Evolutionary conservation across 2,888 invertebrate species (phyloP).

Genomic region (Andrena haemorrhoa): DNA sequence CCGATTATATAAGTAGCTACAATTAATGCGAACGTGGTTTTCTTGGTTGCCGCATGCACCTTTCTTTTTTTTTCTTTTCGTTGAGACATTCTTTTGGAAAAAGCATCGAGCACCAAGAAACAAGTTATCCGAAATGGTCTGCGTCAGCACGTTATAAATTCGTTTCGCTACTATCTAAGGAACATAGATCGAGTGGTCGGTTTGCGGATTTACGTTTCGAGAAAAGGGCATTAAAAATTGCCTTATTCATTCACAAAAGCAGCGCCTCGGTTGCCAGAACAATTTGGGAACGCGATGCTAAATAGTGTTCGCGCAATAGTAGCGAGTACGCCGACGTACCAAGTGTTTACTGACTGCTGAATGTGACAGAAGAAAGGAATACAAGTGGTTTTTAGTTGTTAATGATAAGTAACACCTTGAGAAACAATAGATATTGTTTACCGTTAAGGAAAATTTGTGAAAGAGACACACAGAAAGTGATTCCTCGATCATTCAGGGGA

Average conservation of each 20-base stretch:
- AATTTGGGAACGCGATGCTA: constrained; percentile 54
- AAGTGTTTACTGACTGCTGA: constrained; percentile 54
- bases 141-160: constrained; percentile 34
- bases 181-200: constrained; percentile 22
- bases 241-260: constrained; percentile 65
- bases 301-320: constrained; percentile 58
- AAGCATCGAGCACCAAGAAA: constrained; percentile 46
- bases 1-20: constrained; percentile 11
- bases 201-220: constrained; percentile 35
- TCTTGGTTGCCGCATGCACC: constrained; percentile 54
- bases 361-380: constrained; percentile 54
- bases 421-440: constrained; percentile 61
- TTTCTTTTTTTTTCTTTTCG: constrained; percentile 28
- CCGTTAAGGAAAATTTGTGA: constrained; percentile 52
- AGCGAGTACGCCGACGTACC: constrained; percentile 50
- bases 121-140: constrained; percentile 14
- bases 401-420: constrained; percentile 67
- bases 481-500: constrained; percentile 69
- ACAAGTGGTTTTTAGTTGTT: constrained; percentile 68
- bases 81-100: constrained; percentile 36
- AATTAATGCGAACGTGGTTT: constrained; percentile 38
- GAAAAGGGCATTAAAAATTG: constrained; percentile 67
- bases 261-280: constrained; percentile 69
- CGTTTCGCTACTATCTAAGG: constrained; percentile 18
- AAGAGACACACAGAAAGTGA: constrained; percentile 51